phyloP scores from a whole-genome alignment of 2,113 vertebrate species.

The Pygoscelis adeliae region DNA sequence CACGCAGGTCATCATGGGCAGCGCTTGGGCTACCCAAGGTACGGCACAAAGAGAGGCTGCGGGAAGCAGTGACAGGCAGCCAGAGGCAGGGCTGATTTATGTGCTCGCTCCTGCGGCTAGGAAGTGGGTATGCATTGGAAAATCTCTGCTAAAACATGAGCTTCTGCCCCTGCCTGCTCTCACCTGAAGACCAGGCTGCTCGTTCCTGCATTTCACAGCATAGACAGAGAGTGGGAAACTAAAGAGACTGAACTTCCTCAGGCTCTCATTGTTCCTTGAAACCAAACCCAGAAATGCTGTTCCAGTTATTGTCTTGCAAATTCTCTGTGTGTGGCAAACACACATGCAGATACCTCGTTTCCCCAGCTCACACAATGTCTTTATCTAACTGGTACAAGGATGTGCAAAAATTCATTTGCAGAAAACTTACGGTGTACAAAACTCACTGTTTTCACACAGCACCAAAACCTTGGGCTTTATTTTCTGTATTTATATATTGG shows the following conservation, averaged over 20 bases:
- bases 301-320: neutral
- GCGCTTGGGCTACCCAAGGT: neutral
- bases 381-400: neutral
- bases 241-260: neutral
- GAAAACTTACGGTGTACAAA: neutral
- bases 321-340: neutral
- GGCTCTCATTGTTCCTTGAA: neutral
- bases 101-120: neutral
- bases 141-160: neutral
- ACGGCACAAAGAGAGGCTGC: neutral
- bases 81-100: neutral
- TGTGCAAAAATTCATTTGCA: neutral
- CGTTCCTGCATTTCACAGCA: neutral
- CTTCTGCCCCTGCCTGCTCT: neutral
- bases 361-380: neutral
- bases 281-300: neutral
- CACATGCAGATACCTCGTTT: neutral
- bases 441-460: neutral
- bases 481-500: neutral
- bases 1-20: rapidly evolving
- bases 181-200: neutral
- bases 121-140: neutral
- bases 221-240: neutral
- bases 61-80: neutral
- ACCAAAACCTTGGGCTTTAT: neutral